Evolutionary conservation across 2,113 vertebrate species (phyloP).

Genomic region (Pterocles gutturalis): DNA sequence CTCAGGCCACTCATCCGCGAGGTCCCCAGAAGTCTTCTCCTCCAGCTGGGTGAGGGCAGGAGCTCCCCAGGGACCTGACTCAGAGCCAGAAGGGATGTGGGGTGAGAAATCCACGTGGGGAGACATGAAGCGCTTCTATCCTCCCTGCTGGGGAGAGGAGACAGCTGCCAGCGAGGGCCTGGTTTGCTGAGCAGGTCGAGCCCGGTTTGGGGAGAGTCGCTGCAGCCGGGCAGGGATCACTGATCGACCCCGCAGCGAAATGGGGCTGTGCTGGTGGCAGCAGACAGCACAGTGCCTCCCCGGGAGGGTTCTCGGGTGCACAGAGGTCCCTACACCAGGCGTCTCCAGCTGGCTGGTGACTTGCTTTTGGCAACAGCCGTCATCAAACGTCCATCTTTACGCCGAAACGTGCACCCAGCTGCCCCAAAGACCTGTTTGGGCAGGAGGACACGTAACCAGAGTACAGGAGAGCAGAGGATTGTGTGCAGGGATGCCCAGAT

Average conservation of each 20-base stretch:
- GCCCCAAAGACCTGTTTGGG: background rate
- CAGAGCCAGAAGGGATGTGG: background rate
- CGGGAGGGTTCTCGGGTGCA: accelerated
- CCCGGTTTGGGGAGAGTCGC: background rate
- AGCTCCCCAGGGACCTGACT: accelerated
- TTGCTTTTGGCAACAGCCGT: background rate
- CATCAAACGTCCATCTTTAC: accelerated
- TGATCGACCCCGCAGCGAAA: background rate
- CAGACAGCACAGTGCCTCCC: background rate
- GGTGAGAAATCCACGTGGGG: background rate
- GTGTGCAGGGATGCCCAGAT: background rate
- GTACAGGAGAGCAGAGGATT: background rate
- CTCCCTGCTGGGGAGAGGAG: background rate
- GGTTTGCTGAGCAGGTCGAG: background rate
- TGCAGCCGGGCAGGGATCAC: accelerated
- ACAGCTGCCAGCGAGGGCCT: background rate
- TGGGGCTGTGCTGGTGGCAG: accelerated
- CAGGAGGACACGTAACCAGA: background rate
- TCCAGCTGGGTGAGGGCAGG: background rate
- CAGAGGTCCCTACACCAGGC: background rate
- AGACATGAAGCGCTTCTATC: background rate
- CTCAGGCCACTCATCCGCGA: accelerated
- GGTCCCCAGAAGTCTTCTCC: accelerated
- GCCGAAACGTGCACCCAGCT: background rate
- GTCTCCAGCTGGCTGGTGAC: background rate